phyloP scores from a whole-genome alignment of 2,113 vertebrate species.

The Ailurus styani region DNA sequence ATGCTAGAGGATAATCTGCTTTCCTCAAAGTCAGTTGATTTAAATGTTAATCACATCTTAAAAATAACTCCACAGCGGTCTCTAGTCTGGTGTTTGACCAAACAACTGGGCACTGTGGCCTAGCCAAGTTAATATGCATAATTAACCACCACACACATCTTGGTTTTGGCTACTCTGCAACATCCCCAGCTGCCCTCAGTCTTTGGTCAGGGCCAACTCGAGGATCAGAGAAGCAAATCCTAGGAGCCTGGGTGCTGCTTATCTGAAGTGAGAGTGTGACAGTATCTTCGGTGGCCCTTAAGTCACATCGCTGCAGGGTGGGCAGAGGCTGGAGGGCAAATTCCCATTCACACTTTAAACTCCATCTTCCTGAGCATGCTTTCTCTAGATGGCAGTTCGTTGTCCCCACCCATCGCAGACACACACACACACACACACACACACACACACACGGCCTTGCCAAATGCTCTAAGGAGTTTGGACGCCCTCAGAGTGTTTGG shows the following conservation, averaged over 20 bases:
- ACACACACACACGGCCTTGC: background rate
- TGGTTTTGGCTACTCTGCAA: background rate
- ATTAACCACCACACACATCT: background rate
- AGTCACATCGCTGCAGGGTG: background rate
- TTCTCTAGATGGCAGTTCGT: background rate
- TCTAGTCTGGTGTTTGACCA: background rate
- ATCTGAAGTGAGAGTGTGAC: background rate
- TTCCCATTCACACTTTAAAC: background rate
- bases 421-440: background rate
- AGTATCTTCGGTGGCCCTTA: background rate
- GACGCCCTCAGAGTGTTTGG: background rate
- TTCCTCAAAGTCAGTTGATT: background rate
- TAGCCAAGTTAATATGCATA: background rate
- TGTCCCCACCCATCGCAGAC: background rate
- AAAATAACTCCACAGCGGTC: background rate
- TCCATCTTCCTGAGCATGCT: background rate
- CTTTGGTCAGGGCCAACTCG: background rate
- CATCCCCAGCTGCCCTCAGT: background rate
- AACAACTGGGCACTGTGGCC: background rate
- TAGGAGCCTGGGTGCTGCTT: background rate
- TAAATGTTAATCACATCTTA: background rate
- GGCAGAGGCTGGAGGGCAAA: background rate
- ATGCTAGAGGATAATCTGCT: background rate
- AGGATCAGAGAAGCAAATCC: background rate
- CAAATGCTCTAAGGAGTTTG: conserved; percentile 22